Conservation (phyloP, 2,797 vertebrate genomes). For the Simalia tracyae region DNA sequence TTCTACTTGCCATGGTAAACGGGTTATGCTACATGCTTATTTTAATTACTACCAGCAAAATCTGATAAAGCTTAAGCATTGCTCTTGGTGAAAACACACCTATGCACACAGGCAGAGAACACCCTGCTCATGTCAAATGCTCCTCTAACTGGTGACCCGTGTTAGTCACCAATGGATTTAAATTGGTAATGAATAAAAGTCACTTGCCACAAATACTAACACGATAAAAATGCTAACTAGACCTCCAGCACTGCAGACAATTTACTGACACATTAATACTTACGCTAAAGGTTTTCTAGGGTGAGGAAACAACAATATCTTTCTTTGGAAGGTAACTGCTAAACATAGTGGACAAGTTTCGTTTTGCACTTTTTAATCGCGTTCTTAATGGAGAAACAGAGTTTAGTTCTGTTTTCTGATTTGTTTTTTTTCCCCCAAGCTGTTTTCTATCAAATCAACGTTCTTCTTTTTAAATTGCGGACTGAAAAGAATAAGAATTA, state of each 20-base stretch:
- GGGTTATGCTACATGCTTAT: slow-evolving; percentile 64
- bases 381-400: slow-evolving; percentile 52
- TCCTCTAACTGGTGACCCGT: slow-evolving; percentile 77
- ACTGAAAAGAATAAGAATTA: slow-evolving; percentile 52
- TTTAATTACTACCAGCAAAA: slow-evolving; percentile 76
- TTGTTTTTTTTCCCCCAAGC: slow-evolving; percentile 19
- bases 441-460: slow-evolving; percentile 58
- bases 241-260: slow-evolving; percentile 70
- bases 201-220: slow-evolving; percentile 76
- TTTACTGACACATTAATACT: slow-evolving; percentile 77
- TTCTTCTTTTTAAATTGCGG: slow-evolving; percentile 50
- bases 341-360: slow-evolving; percentile 52
- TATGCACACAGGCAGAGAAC: slow-evolving; percentile 20
- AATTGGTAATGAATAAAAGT: slow-evolving; percentile 81
- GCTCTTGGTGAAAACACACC: slow-evolving; percentile 45
- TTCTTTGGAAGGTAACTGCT: slow-evolving; percentile 54
- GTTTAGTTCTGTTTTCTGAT: slow-evolving; percentile 46
- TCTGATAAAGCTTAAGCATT: slow-evolving; percentile 76
- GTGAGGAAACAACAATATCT: slow-evolving; percentile 60
- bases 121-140: slow-evolving; percentile 77
- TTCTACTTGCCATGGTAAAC: slow-evolving; percentile 77
- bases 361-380: slow-evolving; percentile 67
- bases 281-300: slow-evolving; percentile 68
- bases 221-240: slow-evolving; percentile 82
- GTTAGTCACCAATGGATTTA: slow-evolving; percentile 76